These are phyloP conservation scores for Vulpes vulpes DNA, from an alignment of 2,113 vertebrate genomes.

Conservation along the genomic window DNA sequence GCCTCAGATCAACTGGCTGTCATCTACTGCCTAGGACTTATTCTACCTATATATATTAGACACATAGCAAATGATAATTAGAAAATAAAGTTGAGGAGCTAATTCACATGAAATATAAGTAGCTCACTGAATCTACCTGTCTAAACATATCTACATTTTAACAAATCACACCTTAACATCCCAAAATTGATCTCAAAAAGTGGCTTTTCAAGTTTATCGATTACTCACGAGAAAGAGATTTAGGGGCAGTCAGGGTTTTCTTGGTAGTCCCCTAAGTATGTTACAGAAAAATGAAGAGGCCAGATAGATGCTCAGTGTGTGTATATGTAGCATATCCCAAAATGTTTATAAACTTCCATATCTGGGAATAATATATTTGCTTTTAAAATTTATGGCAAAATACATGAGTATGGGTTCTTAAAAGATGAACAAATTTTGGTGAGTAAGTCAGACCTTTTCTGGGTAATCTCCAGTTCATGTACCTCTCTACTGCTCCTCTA, in stretches of 20 bases:
- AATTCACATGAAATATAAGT: background rate
- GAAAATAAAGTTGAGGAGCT: background rate
- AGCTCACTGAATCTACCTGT: background rate
- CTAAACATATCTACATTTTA: background rate
- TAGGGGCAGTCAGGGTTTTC: background rate
- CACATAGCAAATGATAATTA: background rate
- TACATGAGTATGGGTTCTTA: background rate
- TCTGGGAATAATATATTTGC: background rate
- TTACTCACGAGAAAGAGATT: background rate
- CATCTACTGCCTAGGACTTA: background rate
- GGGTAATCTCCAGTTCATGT: background rate
- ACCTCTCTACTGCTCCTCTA: background rate
- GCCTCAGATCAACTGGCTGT: background rate
- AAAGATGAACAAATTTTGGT: background rate
- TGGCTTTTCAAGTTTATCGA: background rate
- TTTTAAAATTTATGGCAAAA: background rate
- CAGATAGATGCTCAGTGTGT: background rate
- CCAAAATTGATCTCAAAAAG: constrained; percentile 2
- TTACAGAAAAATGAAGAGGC: background rate
- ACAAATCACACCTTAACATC: background rate
- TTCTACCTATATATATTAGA: background rate
- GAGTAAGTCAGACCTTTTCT: background rate
- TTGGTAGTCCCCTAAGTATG: background rate
- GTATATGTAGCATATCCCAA: background rate
- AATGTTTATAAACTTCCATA: background rate